Evolutionary conservation across 2,888 invertebrate genomes (phyloP), one percentile per base, ranked within the genome.

Genomic region (Norana najaformis): DNA sequence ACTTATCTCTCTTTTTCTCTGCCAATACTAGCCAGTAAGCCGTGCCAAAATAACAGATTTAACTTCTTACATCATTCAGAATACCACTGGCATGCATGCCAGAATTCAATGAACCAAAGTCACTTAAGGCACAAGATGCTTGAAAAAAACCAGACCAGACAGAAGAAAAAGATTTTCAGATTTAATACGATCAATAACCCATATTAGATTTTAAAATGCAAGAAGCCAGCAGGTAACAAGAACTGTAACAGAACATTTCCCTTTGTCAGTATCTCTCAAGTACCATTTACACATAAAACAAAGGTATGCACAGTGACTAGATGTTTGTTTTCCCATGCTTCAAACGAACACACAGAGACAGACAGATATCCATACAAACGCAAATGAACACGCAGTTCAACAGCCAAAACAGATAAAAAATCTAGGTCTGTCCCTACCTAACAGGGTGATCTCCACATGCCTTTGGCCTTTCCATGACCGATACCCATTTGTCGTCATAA

Each of bases 401-500:
- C 4, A 35, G 16, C 35, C 34, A 41, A 41, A 18, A 11, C 88
- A 89, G n/a, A n/a, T 30, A 30, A 69, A n/a, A n/a, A 69, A 30
- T n/a, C 30, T n/a, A 69, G 0, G n/a, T 11, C 69, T n/a, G 41
- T 38, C n/a, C 53, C 89, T 91, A 97, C 97, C 97, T 96, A 93
- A 99, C 98, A 0, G 98, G 98, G 95, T 97, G 97, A 95, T 98
- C 97, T 90, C 97, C 97, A 95, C 97, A 98, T 39, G 97, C 97
- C 95, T 98, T 98, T 0, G 99, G 99, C 90, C 98, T 96, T 95
- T 99, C 98, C 97, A 98, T 97, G 88, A 97, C 97, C 0, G 98
- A 98, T 0, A 99, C 97, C 97, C 97, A 97, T 95, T 98, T 98
- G 94, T 98, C 98, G 94, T 99, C 98, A 94, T 98, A 99, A 89